Evolutionary conservation across 2,888 invertebrate species (phyloP).

Genomic region (Leptopilina myrica): DNA sequence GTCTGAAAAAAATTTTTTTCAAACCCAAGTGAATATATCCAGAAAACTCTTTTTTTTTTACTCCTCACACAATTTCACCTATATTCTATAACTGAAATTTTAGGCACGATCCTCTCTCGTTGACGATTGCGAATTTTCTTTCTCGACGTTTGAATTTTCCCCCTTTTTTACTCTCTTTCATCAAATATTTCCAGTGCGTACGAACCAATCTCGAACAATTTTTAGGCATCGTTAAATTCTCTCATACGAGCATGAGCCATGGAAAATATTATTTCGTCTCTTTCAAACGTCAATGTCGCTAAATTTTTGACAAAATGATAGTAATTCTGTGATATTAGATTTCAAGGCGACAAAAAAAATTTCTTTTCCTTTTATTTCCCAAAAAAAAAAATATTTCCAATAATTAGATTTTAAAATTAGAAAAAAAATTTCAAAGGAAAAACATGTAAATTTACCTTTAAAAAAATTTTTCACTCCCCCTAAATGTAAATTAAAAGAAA

Average conservation of each 20-base stretch:
- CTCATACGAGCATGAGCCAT: not conserved
- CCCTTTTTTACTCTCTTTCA: slow-evolving; percentile 12
- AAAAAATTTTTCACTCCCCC: no score
- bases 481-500: no score
- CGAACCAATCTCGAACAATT: slow-evolving; percentile 48
- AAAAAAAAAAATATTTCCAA: no score
- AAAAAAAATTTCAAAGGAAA: no score
- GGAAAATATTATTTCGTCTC: slow-evolving; percentile 4
- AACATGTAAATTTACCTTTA: no score
- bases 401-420: not conserved
- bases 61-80: no score
- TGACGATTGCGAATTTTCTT: slow-evolving; percentile 60
- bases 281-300: slow-evolving; percentile 12
- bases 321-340: slow-evolving; percentile 39
- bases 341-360: not conserved
- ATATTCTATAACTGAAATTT: slow-evolving; percentile 54
- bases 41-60: slow-evolving; percentile 42
- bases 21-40: slow-evolving; percentile 7
- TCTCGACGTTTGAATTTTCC: slow-evolving; percentile 49
- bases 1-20: slow-evolving; percentile 9
- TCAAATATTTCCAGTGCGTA: slow-evolving; percentile 52
- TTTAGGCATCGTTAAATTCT: slow-evolving; percentile 25
- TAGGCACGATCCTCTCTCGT: slow-evolving; percentile 63
- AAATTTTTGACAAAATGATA: slow-evolving; percentile 11
- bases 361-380: not conserved